Evolutionary conservation across 2,888 invertebrate genomes (phyloP).

Genomic region (Labia minor): DNA sequence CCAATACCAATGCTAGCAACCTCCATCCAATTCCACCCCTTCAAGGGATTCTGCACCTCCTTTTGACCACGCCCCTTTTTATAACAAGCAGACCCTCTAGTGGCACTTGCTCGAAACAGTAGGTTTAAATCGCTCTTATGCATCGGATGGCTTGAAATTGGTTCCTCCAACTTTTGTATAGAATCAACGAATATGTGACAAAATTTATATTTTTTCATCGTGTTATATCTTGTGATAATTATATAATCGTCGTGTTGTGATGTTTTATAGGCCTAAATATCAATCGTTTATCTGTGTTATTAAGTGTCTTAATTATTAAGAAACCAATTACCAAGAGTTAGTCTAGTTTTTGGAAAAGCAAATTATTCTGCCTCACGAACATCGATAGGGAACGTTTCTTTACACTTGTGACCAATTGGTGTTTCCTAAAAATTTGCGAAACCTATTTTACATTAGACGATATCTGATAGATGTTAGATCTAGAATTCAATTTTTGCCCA

Average conservation of each 20-base stretch:
- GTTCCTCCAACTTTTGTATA: neutral
- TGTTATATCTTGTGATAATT: neutral
- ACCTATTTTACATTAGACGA: neutral
- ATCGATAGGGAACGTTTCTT: neutral
- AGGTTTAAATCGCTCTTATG: neutral
- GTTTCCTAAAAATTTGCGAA: neutral
- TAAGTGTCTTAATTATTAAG: slow-evolving; percentile 1
- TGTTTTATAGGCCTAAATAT: neutral
- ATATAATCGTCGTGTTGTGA: slow-evolving; percentile 5
- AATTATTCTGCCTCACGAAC: neutral
- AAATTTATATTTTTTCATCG: slow-evolving; percentile 1
- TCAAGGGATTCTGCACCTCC: neutral
- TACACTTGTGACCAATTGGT: neutral
- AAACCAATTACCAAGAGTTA: neutral
- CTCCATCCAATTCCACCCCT: neutral
- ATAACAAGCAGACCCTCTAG: neutral
- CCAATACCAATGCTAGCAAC: neutral
- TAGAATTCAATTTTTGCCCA: neutral
- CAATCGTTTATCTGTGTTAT: slow-evolving; percentile 1
- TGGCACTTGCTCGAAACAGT: neutral
- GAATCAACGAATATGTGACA: neutral
- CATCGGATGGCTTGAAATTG: neutral
- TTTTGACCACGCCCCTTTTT: neutral
- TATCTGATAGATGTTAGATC: neutral
- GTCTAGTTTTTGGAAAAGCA: neutral